Base-by-base conservation (phyloP, 2,888 invertebrate species). In the Morpho achilles region DNA sequence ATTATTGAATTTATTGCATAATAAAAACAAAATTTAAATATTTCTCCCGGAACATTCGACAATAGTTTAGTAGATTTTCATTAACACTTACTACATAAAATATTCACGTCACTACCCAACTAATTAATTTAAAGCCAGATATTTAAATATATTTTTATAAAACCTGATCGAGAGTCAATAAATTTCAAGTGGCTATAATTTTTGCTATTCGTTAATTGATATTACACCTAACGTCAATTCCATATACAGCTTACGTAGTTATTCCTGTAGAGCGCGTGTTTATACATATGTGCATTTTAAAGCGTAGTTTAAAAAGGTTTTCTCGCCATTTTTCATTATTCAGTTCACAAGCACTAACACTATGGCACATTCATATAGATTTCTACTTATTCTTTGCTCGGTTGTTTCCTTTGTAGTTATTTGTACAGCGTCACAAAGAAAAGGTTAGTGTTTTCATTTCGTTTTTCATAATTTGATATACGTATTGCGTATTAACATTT, bases 401-500 rank as follows among this genome's bases (percentile, higher is more conserved):
- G 7, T 51, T 48, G 40, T 55, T 46, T 39, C 32, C 46, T 49
- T 39, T 50, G 16, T 49, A 8, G 45, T 50, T 39, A 39, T 54
- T 7, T 42, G 52, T n/a, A 45, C 44, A 3, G 44, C 45, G 41
- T 39, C 42, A n/a, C 51, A 22, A 10, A 50, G 46, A 41, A 40
- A 54, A 55, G 61, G 61, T 61, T 22, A 39, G 55, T 61, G 10
- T 42, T 32, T 22, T 50, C 32, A 42, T 49, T 32, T 55, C 16
- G 22, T 39, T 48, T 10, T 53, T 46, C 32, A 32, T 32, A 32
- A 32, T 32, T 32, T 32, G 32, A 32, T 32, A 32, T 3, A 32
- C 32, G 5, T 32, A 32, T 32, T 32, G 32, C 32, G 32, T 32
- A 32, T 32, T 32, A 2, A 23, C 4, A 0, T 32, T 5, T 32